Evolutionary conservation across 2,797 vertebrate genomes (phyloP).

Genomic region (Stomatorhinus walkeri): DNA sequence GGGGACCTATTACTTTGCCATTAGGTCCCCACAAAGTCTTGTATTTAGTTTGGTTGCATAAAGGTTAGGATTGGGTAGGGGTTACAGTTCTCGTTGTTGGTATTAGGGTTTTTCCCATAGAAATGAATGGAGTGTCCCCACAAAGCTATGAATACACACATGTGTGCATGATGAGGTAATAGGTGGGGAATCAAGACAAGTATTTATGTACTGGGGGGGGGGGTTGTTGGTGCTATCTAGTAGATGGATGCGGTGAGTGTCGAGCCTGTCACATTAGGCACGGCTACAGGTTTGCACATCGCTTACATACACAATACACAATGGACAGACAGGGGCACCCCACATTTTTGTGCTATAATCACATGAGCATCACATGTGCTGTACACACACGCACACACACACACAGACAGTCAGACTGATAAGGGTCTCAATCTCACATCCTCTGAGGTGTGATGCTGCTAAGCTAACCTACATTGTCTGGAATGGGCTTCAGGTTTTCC

Average conservation of each 20-base stretch:
- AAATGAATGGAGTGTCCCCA: too few relatives aligned
- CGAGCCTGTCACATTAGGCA: neutral
- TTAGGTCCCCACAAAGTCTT: too few relatives aligned
- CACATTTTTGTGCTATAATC: neutral
- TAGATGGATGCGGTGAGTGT: neutral
- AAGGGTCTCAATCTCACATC: neutral
- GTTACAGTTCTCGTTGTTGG: too few relatives aligned
- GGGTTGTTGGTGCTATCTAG: too few relatives aligned
- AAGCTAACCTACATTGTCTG: neutral
- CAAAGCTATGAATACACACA: neutral
- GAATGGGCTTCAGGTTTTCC: neutral
- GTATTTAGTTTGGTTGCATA: too few relatives aligned
- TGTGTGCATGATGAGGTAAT: neutral
- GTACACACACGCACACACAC: neutral
- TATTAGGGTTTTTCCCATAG: too few relatives aligned
- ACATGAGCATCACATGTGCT: neutral
- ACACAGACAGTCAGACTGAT: neutral
- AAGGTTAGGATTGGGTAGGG: too few relatives aligned
- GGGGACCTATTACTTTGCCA: too few relatives aligned
- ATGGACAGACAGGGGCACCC: neutral
- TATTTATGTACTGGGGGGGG: neutral
- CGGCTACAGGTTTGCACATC: neutral
- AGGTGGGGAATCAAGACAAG: neutral
- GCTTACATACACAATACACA: neutral
- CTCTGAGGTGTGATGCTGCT: neutral